Evolutionary conservation across 2,888 invertebrate species (phyloP).

Genomic region (Leucozona laternaria): DNA sequence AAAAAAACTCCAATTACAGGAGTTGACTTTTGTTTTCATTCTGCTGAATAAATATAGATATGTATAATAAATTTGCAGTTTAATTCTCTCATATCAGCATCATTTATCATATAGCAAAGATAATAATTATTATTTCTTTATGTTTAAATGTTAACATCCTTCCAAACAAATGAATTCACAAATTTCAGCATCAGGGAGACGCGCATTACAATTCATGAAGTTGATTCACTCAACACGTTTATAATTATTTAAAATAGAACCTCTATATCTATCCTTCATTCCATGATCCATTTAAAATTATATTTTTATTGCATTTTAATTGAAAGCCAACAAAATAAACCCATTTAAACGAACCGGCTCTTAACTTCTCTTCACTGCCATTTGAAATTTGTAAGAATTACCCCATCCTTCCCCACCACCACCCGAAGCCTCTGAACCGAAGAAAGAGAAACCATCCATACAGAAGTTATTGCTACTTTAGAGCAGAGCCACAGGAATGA

Average conservation of each 20-base stretch:
- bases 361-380: not conserved
- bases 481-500: constrained; percentile 44
- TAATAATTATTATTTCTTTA: not conserved
- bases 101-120: not conserved
- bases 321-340: constrained; percentile 72
- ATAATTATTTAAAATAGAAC: not conserved
- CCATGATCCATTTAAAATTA: constrained; percentile 59
- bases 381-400: constrained; percentile 49
- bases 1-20: no score
- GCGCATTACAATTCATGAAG: not conserved
- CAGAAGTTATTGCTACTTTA: constrained; percentile 37
- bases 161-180: not conserved
- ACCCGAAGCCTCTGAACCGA: not conserved
- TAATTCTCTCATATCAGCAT: not conserved
- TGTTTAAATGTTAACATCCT: not conserved
- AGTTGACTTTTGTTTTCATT: no score
- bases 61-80: not conserved
- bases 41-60: no score
- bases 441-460: constrained; percentile 30
- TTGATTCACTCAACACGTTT: not conserved
- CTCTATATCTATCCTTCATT: constrained; percentile 7
- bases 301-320: constrained; percentile 70
- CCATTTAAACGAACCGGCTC: constrained; percentile 56
- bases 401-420: not conserved
- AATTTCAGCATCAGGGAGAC: not conserved